Base-by-base conservation (phyloP, 2,888 invertebrate genomes). In the Amblyteles armatorius region DNA sequence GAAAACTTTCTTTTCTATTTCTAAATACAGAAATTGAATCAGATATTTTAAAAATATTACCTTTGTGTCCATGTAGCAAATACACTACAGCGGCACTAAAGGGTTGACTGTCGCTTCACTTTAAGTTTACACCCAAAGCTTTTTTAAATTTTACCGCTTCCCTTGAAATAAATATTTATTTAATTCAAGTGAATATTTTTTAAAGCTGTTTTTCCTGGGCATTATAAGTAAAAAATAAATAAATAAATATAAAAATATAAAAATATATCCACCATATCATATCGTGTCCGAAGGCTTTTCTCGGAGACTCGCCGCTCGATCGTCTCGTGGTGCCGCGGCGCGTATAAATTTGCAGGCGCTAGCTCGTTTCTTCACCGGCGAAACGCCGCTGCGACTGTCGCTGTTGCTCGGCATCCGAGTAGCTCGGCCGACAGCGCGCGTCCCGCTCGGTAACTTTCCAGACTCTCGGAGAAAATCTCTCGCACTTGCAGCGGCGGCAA, bases 321-420 rank as follows among this genome's bases (percentile, higher is more conserved):
- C 83, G 89, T 86, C 83, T 79, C 83, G 91, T 91, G 91, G 90
- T 89, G 91, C 90, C 91, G 67, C 91, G 87, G 63, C 72, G 89
- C 87, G 91, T 79, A 79, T 63, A 76, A 72, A 87, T 60, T 65
- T 60, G 86, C 55, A 90, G 88, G 85, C 87, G 63, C 33, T 65
- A 71, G 40, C 65, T 76, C 79, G 55, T 82, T 71, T 63, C 29
- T 81, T 50, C 19, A 11, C 9, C 36, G 57, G 48, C 40, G 40
- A 73, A 13, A 16, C 19, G 33, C 50, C 69, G 50, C 44, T 22
- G 22, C 26, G 4, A 26, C 57, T 57, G 33, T 63, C 69, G 50
- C 44, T 33, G 57, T 57, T 26, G 57, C 13, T 57, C 57, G 57
- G 57, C 22, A 57, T 57, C 22, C 19, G 22, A 44, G 44, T 13